phyloP scores from a whole-genome alignment of 1,140 invertebrate genomes.

The Drosophila pruinosa region DNA sequence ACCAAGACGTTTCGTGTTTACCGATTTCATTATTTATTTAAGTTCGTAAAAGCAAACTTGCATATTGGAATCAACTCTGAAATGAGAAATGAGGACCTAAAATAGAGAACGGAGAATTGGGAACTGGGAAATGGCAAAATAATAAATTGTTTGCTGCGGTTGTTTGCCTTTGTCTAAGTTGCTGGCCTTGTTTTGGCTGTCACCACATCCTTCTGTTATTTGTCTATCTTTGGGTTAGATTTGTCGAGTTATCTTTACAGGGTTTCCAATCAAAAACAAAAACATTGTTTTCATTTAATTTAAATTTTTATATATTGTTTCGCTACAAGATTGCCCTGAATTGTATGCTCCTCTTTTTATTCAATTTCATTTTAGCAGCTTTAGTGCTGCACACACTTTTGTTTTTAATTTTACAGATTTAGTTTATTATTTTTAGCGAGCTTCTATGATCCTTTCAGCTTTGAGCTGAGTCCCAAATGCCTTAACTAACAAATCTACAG shows the following conservation, averaged over 20 bases:
- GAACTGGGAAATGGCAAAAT: slow-evolving; percentile 59
- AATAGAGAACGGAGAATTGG: neutral
- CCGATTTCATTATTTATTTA: slow-evolving; percentile 78
- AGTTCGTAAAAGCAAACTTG: slow-evolving; percentile 66
- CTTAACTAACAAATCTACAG: slow-evolving; percentile 1
- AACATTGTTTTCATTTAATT: slow-evolving; percentile 79
- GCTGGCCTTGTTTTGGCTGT: slow-evolving; percentile 6
- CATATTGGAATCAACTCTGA: slow-evolving; percentile 51
- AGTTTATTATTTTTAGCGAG: neutral
- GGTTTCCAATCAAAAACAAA: slow-evolving; percentile 60
- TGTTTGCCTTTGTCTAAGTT: slow-evolving; percentile 53
- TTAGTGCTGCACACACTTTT: neutral
- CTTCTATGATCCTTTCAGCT: neutral
- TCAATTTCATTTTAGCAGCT: neutral
- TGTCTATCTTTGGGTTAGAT: slow-evolving; percentile 43
- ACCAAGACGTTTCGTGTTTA: slow-evolving; percentile 28
- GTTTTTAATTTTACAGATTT: neutral
- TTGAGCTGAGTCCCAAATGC: neutral
- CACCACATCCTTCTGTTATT: slow-evolving; percentile 31
- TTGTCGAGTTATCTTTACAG: slow-evolving; percentile 39
- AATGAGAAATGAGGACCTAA: neutral
- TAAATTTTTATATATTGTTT: slow-evolving; percentile 60
- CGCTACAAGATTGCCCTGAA: neutral
- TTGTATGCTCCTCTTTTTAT: neutral
- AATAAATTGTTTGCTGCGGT: slow-evolving; percentile 76